Evolutionary conservation across 2,797 vertebrate species (phyloP).

Genomic region (Mico argentatus): DNA sequence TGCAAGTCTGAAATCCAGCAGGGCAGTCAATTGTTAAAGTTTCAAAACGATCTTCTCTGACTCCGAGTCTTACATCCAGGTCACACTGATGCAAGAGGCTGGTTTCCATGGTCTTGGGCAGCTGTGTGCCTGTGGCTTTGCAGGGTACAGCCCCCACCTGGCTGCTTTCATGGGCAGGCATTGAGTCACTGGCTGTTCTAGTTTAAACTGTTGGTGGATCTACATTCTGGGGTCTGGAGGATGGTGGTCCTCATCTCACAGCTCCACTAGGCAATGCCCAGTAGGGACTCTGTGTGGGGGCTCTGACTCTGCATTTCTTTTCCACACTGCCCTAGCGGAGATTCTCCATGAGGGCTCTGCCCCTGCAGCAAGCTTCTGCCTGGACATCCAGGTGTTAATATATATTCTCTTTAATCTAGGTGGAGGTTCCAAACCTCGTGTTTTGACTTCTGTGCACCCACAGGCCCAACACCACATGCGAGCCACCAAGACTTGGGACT

Average conservation of each 20-base stretch:
- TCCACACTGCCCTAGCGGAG: not conserved
- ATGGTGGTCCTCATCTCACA: not conserved
- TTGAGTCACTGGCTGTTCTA: not conserved
- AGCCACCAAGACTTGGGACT: too few relatives aligned
- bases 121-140: not conserved
- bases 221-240: not conserved
- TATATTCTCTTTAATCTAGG: too few relatives aligned
- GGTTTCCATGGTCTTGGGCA: not conserved
- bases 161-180: not conserved
- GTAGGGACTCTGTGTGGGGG: fast-evolving
- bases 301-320: not conserved
- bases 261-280: not conserved
- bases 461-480: too few relatives aligned
- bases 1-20: not conserved
- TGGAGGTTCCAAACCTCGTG: too few relatives aligned
- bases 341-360: too few relatives aligned
- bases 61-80: not conserved
- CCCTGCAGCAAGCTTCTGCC: too few relatives aligned
- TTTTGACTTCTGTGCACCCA: too few relatives aligned
- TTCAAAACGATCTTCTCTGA: not conserved
- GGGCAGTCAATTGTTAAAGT: not conserved
- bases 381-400: too few relatives aligned
- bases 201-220: not conserved
- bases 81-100: not conserved
- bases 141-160: not conserved